Base-by-base conservation (phyloP, 2,113 vertebrate genomes). In the Poeciliopsis prolifica region DNA sequence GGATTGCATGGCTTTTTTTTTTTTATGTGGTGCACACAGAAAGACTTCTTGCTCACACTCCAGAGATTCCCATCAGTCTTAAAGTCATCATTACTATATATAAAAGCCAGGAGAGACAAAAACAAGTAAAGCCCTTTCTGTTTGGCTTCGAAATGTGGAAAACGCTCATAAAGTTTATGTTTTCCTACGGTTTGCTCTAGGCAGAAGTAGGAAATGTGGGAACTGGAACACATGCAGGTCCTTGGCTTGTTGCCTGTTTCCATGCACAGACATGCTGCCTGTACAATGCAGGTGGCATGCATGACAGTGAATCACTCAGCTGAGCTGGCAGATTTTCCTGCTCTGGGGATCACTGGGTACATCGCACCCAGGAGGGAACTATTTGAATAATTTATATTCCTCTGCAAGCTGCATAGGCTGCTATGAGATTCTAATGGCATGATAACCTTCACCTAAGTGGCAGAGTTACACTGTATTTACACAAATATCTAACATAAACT, bases 1-100 rank as follows among this genome's bases (percentile, higher is more conserved):
- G 31, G 80, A 84, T 80, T 84, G 86, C 87, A 79, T 85, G 88
- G 72, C 84, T 76, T 81, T 81, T 81, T 78, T 62, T 54, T 85
- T 75, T 80, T 79, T 81, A 28, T n/a, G 73, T 81, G 15, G 76
- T 85, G 81, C 80, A 81, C 11, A 60, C 80, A 85, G 88, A 91
- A 91, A 87, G 88, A 81, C 77, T 61, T 65, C 72, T 81, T 70
- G 44, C 79, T 77, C 71, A 64, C 72, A 75, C 71, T 60, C 65
- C 74, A 80, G 63, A 81, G 10, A 79, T n/a, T 67, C 64, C 75
- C 37, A 72, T 77, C 42, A 72, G 29, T 62, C 63, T 81, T 3
- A 67, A 81, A 82, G 60, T 73, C 65, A 79, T 74, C 72, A 70
- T 78, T 58, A 74, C 24, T 26, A 17, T 13, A 75, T 60, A 73